A percentile compares a stretch with the other conserved stretches of the same genome.
Evolutionary conservation across 2,888 invertebrate genomes (phyloP).

Genomic region (Apamea anceps): DNA sequence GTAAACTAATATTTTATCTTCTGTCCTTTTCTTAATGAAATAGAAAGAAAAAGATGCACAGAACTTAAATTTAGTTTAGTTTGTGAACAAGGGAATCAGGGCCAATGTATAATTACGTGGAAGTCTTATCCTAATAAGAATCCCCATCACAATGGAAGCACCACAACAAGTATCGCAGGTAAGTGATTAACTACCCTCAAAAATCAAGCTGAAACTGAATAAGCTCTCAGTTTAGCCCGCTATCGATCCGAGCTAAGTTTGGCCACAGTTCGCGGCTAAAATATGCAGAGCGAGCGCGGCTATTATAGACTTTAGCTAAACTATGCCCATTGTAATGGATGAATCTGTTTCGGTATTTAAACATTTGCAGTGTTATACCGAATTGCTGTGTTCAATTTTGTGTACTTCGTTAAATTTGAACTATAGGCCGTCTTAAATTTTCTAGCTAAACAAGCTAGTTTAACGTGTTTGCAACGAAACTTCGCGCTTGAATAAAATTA

Average conservation of each 20-base stretch:
- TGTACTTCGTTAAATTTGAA: not conserved
- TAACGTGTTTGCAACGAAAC: too few species aligned
- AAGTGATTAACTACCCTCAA: not conserved
- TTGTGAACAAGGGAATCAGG: too few species aligned
- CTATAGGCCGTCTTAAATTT: not conserved
- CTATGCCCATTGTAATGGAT: conserved; percentile 12
- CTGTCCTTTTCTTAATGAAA: too few species aligned
- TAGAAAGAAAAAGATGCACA: too few species aligned
- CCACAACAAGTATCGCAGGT: not conserved
- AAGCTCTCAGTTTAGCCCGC: not conserved
- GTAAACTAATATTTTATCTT: too few species aligned
- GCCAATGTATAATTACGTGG: not conserved
- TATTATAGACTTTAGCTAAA: conserved; percentile 19
- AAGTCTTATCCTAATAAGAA: not conserved
- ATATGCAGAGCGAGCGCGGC: conserved; percentile 3
- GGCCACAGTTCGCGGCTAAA: conserved; percentile 1
- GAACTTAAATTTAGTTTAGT: too few species aligned
- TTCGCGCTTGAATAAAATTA: too few species aligned
- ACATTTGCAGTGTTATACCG: not conserved
- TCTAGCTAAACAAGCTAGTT: too few species aligned
- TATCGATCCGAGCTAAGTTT: conserved; percentile 51
- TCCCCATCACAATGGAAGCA: not conserved
- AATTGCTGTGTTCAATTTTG: not conserved
- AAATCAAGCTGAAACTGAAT: not conserved
- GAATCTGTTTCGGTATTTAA: not conserved